These are phyloP conservation scores for Camponotus vicinus DNA, from an alignment of 1,140 invertebrate species.

Conservation along the genomic window DNA sequence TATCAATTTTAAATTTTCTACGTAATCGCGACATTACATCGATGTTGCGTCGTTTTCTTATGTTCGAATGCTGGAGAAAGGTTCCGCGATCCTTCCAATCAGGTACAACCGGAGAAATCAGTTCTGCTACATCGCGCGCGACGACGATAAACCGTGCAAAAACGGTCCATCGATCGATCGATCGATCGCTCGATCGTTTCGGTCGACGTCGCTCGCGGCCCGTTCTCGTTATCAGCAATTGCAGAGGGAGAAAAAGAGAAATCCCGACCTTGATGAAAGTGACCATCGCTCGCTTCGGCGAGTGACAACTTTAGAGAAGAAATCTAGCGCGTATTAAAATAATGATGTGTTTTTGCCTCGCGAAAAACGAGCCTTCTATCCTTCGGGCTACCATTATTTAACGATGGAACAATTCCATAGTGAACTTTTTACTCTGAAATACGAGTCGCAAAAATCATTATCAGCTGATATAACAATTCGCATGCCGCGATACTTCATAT, in stretches of 20 bases:
- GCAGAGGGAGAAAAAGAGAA: conserved; percentile 55
- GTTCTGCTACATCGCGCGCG: conserved; percentile 25
- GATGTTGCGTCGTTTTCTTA: neutral
- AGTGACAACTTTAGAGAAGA: conserved; percentile 21
- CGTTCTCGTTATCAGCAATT: conserved; percentile 66
- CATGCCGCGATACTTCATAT: neutral
- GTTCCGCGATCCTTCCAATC: neutral
- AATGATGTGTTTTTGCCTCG: conserved; percentile 13
- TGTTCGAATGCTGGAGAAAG: conserved; percentile 28
- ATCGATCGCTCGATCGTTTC: conserved; percentile 57
- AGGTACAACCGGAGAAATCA: conserved; percentile 62
- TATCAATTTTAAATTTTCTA: conserved; percentile 8
- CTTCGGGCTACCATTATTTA: neutral
- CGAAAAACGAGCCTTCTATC: neutral
- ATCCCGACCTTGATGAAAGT: conserved; percentile 67
- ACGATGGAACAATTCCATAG: neutral
- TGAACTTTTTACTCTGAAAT: neutral
- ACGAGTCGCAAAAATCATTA: neutral
- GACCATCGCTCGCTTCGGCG: conserved; percentile 7
- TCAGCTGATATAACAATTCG: neutral
- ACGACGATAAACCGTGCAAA: conserved; percentile 34
- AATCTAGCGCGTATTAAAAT: neutral
- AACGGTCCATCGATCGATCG: conserved; percentile 24
- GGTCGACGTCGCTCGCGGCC: conserved; percentile 29
- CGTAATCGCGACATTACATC: neutral